A percentile compares a stretch with the other conserved stretches of the same genome.
Evolutionary conservation across 1,140 invertebrate genomes (phyloP).

Genomic region (Saxidomus purpurata): DNA sequence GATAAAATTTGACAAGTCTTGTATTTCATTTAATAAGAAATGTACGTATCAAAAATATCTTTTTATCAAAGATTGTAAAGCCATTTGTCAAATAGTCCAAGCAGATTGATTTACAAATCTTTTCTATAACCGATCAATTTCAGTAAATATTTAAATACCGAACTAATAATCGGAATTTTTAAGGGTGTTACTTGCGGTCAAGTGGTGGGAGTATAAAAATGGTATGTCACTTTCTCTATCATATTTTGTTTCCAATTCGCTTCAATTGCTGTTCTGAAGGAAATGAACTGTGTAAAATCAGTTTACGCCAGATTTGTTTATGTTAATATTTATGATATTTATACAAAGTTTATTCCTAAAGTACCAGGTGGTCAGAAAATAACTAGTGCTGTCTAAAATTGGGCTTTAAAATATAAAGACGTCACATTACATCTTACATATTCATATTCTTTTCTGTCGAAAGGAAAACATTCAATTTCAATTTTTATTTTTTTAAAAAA

Average conservation of each 20-base stretch:
- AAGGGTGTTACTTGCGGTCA: not conserved
- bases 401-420: too few relatives aligned
- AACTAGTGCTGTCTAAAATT: too few relatives aligned
- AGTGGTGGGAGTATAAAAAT: not conserved
- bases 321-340: not conserved
- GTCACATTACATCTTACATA: too few relatives aligned
- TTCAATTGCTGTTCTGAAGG: not conserved
- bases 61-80: conserved; percentile 3
- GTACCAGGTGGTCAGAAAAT: too few relatives aligned
- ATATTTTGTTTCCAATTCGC: not conserved
- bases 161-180: not conserved
- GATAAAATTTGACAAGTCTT: conserved; percentile 9
- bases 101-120: not conserved
- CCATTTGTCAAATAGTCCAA: conserved; percentile 3
- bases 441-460: too few relatives aligned
- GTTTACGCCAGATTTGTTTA: not conserved
- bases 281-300: not conserved
- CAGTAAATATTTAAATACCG: not conserved
- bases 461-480: too few relatives aligned
- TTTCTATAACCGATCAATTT: not conserved
- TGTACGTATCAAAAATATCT: not conserved
- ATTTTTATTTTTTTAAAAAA: too few relatives aligned
- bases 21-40: not conserved
- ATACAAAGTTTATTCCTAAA: too few relatives aligned
- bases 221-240: not conserved